Percentiles rank a stretch among this genome's conserved stretches.
Conservation (phyloP, 2,888 invertebrate species). For the Dioctria linearis region DNA sequence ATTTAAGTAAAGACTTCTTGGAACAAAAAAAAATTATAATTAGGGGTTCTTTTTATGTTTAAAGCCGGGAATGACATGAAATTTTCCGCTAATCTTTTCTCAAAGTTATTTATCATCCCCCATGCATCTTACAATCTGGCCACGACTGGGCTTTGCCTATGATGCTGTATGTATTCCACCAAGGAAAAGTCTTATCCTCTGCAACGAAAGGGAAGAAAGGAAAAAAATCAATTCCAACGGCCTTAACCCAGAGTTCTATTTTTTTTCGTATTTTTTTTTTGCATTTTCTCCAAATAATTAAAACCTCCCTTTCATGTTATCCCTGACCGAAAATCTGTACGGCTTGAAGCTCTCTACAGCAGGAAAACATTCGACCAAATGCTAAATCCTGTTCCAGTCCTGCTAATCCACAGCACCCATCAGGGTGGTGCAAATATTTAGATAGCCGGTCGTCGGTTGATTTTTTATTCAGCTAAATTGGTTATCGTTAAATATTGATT, state of each 20-base stretch:
- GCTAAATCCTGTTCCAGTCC: background rate
- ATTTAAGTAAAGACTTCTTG: conserved; percentile 32
- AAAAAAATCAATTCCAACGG: conserved; percentile 41
- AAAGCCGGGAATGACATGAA: conserved; percentile 44
- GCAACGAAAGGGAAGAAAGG: conserved; percentile 2
- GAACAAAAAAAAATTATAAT: conserved; percentile 46
- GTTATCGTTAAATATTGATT: conserved; percentile 49
- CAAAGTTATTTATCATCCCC: conserved; percentile 43
- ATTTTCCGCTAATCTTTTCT: conserved; percentile 42
- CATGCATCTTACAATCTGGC: conserved; percentile 39
- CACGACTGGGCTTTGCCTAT: background rate
- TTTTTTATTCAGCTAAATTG: conserved; percentile 42
- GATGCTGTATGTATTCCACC: background rate
- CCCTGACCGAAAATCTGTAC: conserved; percentile 38
- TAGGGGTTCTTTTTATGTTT: conserved; percentile 22
- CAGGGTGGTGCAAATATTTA: conserved; percentile 26
- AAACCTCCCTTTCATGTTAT: conserved; percentile 22
- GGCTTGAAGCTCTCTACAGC: background rate
- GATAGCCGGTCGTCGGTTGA: conserved; percentile 33
- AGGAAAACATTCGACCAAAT: conserved; percentile 2
- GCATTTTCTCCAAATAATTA: conserved; percentile 31
- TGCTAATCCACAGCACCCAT: conserved; percentile 18
- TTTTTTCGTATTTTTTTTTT: no score
- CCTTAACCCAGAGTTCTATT: conserved; percentile 25
- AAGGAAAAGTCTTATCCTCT: background rate